Percentiles rank a stretch among this genome's conserved stretches.
Conservation (phyloP, 2,797 vertebrate species). For the Philypnodon macrostomus region DNA sequence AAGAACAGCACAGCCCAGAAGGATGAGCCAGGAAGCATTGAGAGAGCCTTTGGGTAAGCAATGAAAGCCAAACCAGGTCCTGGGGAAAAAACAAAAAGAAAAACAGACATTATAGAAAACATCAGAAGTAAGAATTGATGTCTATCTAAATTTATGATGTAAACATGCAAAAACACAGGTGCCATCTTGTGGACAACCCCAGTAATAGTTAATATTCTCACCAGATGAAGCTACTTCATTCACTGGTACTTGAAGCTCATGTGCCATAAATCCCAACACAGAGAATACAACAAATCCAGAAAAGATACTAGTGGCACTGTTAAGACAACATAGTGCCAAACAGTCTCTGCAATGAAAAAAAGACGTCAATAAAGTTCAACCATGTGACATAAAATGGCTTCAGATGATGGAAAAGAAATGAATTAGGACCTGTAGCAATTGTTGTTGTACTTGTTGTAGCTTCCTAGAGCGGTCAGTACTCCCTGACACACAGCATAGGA, state of each 20-base stretch:
- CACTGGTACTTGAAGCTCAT: conserved; percentile 68
- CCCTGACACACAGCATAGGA: conserved; percentile 87
- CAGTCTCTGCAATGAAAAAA: conserved; percentile 79
- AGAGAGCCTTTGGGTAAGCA: conserved; percentile 84
- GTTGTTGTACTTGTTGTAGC: conserved; percentile 93
- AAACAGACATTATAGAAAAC: no score
- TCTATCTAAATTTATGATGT: no score
- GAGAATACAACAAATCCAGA: conserved; percentile 90
- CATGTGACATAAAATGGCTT: no score
- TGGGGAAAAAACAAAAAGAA: conserved; percentile 44
- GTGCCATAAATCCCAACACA: conserved; percentile 87
- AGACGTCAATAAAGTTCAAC: background rate
- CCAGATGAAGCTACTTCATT: conserved; percentile 73
- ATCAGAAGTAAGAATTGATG: background rate
- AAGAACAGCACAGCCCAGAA: conserved; percentile 95
- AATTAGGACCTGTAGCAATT: conserved; percentile 86
- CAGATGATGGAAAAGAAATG: background rate
- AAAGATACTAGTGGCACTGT: conserved; percentile 85
- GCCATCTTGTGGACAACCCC: conserved; percentile 59
- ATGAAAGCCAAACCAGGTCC: conserved; percentile 88
- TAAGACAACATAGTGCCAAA: conserved; percentile 83
- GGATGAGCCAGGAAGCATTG: conserved; percentile 82
- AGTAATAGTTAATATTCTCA: conserved; percentile 46
- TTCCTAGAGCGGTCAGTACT: conserved; percentile 89
- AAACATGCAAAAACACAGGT: conserved; percentile 1